A percentile compares a stretch with the other conserved stretches of the same genome.
Conservation (phyloP, 2,113 vertebrate genomes). For the Typhlomys cinereus region DNA sequence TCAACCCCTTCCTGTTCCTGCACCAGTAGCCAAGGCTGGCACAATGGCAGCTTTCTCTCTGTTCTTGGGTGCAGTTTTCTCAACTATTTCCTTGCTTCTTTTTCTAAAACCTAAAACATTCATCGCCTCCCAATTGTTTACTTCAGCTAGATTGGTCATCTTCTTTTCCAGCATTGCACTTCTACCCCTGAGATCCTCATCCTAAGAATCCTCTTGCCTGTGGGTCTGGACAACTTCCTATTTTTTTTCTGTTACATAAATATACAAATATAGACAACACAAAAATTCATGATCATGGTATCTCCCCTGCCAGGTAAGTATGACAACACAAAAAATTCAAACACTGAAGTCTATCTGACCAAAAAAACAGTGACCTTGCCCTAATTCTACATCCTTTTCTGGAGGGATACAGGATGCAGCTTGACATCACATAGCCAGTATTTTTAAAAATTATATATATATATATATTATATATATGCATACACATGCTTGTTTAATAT, state of each 20-base stretch:
- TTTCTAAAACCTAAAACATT: neutral
- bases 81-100: neutral
- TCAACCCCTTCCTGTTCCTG: too few species aligned
- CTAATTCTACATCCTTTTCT: neutral
- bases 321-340: conserved; percentile 36
- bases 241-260: conserved; percentile 8
- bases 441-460: neutral
- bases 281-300: too few species aligned
- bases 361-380: neutral
- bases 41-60: neutral
- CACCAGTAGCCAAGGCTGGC: too few species aligned
- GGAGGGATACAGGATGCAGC: neutral
- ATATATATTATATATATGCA: too few species aligned
- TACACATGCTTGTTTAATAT: too few species aligned
- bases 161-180: neutral
- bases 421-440: neutral
- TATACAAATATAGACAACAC: neutral
- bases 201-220: neutral
- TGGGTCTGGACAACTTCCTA: neutral
- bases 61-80: neutral
- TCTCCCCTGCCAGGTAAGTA: too few species aligned
- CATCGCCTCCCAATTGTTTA: neutral
- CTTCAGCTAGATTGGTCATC: neutral
- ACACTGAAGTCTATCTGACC: neutral
- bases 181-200: neutral